A percentile compares a stretch with the other conserved stretches of the same genome.
Evolutionary conservation across 2,888 invertebrate genomes (phyloP).

Genomic region (Diabrotica balteata): DNA sequence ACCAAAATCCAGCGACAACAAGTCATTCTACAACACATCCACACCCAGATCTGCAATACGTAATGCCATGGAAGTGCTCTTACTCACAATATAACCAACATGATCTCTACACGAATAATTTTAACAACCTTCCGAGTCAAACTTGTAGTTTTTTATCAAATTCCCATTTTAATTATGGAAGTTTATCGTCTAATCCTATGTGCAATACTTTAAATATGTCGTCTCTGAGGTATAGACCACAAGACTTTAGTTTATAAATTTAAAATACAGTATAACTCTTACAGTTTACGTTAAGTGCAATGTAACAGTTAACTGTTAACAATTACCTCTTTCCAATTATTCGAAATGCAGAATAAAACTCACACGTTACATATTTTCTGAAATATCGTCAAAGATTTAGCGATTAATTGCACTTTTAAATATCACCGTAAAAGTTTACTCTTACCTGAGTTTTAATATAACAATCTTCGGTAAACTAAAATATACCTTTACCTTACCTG

Average conservation of each 20-base stretch:
- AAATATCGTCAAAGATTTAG: no score
- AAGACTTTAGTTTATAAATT: constrained; percentile 53
- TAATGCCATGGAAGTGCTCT: constrained; percentile 59
- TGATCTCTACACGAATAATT: constrained; percentile 51
- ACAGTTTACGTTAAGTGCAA: no score
- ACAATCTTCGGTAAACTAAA: no score
- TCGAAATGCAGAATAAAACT: no score
- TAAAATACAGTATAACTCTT: no score
- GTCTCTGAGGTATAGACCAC: constrained; percentile 52
- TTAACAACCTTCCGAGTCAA: constrained; percentile 48
- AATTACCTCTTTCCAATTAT: no score
- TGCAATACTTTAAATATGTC: constrained; percentile 55
- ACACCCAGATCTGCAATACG: constrained; percentile 54
- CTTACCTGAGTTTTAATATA: no score
- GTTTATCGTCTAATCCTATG: constrained; percentile 47
- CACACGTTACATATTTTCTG: no score
- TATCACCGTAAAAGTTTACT: no score
- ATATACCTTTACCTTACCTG: no score
- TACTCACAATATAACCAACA: constrained; percentile 54
- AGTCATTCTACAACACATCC: constrained; percentile 39
- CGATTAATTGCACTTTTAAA: no score
- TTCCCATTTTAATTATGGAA: constrained; percentile 54
- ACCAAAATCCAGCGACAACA: constrained; percentile 40
- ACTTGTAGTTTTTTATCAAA: constrained; percentile 53
- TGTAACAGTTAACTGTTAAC: no score